Base-by-base conservation (phyloP, 2,888 invertebrate species). In the Drosophila nr. perissopoda region DNA sequence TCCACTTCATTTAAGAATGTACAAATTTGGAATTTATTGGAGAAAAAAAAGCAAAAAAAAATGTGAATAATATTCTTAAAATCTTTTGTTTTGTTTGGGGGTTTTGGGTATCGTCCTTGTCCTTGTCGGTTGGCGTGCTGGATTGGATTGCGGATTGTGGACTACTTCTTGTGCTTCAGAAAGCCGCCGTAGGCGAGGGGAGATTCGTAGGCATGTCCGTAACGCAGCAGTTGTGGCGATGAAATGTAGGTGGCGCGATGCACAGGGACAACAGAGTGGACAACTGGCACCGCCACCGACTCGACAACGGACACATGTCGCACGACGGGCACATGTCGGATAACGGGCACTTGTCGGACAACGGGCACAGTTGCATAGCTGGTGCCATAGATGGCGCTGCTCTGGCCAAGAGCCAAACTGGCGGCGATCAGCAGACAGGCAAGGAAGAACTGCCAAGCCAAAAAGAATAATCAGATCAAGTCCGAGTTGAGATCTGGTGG, bases 111-210 rank as follows among this genome's bases (percentile, higher is more conserved):
- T 38, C 48, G 40, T 27, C n/a, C n/a, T n/a, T n/a, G 31, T 36
- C 21, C 34, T 36, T 33, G 52, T 0, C 16, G 25, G 18, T n/a
- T 2, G n/a, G 4, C 13, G 11, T 10, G 18, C 31, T 36, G 6
- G 36, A 31, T 2, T 13, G 10, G 42, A 16, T 36, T 16, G 36
- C 7, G 21, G 38, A 46, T 18, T 29, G 11, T 5, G 2, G 38
- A 25, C 18, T 13, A 75, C 36, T 78, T 75, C 65, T 77, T 87
- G 61, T 87, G 68, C 63, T 88, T 86, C 65, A 86, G 61, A 63
- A 70, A 60, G 40, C 87, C 89, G 46, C 90, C 79, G 29, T 86
- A 82, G 75, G 74, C 67, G 40, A 89, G 74, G 3, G 90, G 90
- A 34, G 75, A 49, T n/a, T 74, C 90, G 63, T 85, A 82, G 61